phyloP scores from a whole-genome alignment of 2,113 vertebrate species.

The Athene noctua region DNA sequence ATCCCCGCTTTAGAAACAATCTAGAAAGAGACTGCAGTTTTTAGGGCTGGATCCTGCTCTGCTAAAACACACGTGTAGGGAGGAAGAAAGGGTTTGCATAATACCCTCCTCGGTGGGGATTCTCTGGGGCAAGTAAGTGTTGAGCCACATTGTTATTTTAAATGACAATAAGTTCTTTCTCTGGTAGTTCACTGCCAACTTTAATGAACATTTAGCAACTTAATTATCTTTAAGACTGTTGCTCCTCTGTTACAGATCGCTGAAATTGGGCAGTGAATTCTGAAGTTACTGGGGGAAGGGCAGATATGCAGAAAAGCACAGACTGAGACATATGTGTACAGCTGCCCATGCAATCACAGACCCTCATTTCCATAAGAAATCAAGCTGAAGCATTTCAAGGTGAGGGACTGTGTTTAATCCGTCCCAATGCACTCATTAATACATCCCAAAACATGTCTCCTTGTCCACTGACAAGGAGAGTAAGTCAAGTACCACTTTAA shows the following conservation, averaged over 20 bases:
- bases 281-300: neutral
- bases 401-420: neutral
- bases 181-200: neutral
- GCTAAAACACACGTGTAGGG: neutral
- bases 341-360: neutral
- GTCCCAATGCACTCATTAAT: neutral
- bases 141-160: constrained; percentile 10
- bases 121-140: neutral
- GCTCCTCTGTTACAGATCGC: neutral
- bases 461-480: neutral
- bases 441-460: neutral
- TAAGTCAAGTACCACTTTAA: neutral
- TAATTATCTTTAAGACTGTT: neutral
- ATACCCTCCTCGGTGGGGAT: neutral
- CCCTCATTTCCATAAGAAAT: constrained; percentile 23
- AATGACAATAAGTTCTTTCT: constrained; percentile 8
- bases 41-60: neutral
- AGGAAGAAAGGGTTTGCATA: neutral
- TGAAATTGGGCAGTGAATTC: constrained; percentile 15
- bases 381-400: constrained; percentile 18
- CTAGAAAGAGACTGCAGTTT: neutral
- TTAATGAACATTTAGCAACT: constrained; percentile 8
- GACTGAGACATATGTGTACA: neutral
- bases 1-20: neutral
- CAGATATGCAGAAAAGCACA: neutral